phyloP scores from a whole-genome alignment of 1,140 invertebrate genomes.

The Lepidostoma basale region DNA sequence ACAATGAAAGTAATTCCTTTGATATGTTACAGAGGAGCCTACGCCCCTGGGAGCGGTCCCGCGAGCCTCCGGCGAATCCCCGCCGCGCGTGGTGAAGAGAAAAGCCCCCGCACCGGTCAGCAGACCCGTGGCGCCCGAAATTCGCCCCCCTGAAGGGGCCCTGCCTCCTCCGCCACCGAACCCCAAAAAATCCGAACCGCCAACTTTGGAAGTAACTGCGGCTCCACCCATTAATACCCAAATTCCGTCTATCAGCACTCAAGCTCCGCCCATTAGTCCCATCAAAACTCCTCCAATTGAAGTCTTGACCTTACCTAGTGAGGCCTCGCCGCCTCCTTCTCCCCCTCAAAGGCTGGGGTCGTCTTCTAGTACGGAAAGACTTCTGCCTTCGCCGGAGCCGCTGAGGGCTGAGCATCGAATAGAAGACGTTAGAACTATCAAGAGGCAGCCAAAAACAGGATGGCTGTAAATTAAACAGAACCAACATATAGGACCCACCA shows the following conservation, averaged over 20 bases:
- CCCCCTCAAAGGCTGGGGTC: slow-evolving; percentile 31
- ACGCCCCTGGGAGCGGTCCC: slow-evolving; percentile 51
- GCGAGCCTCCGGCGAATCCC: slow-evolving; percentile 50
- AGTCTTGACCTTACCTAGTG: not conserved
- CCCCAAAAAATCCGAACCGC: slow-evolving; percentile 45
- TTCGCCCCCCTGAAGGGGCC: slow-evolving; percentile 53
- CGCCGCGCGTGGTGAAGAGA: slow-evolving; percentile 59
- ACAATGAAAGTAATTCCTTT: too few relatives aligned
- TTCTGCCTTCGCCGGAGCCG: slow-evolving; percentile 54
- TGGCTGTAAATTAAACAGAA: slow-evolving; percentile 55
- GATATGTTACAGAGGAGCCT: slow-evolving; percentile 42
- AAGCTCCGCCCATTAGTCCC: too few relatives aligned
- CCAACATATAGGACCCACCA: not conserved
- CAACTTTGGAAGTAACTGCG: too few relatives aligned
- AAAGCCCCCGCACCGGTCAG: slow-evolving; percentile 52
- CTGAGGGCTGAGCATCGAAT: slow-evolving; percentile 52
- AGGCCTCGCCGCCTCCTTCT: slow-evolving; percentile 24
- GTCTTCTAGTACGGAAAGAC: slow-evolving; percentile 57
- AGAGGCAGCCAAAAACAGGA: slow-evolving; percentile 60
- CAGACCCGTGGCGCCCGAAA: slow-evolving; percentile 54
- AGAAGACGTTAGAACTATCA: slow-evolving; percentile 61
- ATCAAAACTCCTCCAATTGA: too few relatives aligned
- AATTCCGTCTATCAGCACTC: too few relatives aligned
- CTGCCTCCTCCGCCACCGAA: slow-evolving; percentile 55
- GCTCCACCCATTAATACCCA: too few relatives aligned